Percentiles rank a stretch among this genome's conserved stretches.
Evolutionary conservation across 2,888 invertebrate species (phyloP).

Genomic region (Polyploca ridens): DNA sequence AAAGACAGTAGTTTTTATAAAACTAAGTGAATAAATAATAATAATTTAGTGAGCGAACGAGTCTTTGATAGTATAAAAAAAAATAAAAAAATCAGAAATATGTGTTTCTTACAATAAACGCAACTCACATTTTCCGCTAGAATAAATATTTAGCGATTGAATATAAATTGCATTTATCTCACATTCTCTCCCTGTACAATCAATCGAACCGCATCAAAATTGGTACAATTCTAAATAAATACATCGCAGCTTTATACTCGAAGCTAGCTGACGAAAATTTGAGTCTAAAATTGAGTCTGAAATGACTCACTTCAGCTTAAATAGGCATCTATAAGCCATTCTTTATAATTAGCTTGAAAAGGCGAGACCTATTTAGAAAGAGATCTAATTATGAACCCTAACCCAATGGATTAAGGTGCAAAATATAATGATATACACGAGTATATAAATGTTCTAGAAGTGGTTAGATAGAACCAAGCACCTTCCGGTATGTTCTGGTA

Average conservation of each 20-base stretch:
- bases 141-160: not conserved
- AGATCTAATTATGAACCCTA: constrained; percentile 48
- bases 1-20: not conserved
- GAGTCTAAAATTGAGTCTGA: constrained; percentile 24
- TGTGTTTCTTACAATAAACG: no score
- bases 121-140: no score
- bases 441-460: constrained; percentile 7
- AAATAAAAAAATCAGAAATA: not conserved
- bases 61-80: constrained; percentile 1
- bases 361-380: constrained; percentile 47
- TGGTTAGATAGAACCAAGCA: not conserved
- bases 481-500: no score
- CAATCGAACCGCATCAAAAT: constrained; percentile 13
- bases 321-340: constrained; percentile 26
- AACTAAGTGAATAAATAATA: not conserved
- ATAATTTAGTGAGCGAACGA: constrained; percentile 8
- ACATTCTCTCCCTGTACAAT: constrained; percentile 17
- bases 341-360: constrained; percentile 30
- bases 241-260: not conserved
- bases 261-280: constrained; percentile 14
- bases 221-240: not conserved
- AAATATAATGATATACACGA: constrained; percentile 27
- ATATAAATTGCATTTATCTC: not conserved
- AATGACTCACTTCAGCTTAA: constrained; percentile 13
- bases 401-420: constrained; percentile 30